Percentiles rank a stretch among this genome's conserved stretches.
These are phyloP conservation scores for Bradynema listronoti DNA, from an alignment of 1,140 invertebrate species.

Conservation along the genomic window DNA sequence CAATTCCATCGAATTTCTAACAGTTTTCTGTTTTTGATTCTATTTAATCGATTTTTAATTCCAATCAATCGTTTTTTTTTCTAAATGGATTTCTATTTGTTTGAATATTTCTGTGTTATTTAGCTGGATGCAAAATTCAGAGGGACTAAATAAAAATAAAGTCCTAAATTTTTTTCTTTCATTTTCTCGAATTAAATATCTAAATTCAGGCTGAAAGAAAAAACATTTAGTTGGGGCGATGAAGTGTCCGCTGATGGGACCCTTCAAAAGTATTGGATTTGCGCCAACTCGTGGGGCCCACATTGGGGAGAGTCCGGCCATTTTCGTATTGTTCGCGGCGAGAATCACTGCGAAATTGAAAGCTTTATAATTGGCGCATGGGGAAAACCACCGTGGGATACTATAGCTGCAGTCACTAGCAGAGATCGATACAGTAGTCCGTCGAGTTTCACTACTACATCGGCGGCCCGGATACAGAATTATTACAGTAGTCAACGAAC, in stretches of 20 bases:
- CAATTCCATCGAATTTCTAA: too few relatives aligned
- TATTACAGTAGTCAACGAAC: too few relatives aligned
- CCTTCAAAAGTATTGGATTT: slow-evolving; percentile 74
- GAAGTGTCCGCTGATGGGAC: slow-evolving; percentile 64
- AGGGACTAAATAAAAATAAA: not conserved
- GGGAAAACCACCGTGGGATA: slow-evolving; percentile 58
- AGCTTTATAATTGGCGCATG: slow-evolving; percentile 72
- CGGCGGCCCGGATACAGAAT: too few relatives aligned
- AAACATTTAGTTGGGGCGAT: slow-evolving; percentile 68
- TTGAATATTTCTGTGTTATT: not conserved
- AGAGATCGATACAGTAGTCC: too few relatives aligned
- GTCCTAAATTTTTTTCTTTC: not conserved
- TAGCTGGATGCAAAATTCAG: not conserved
- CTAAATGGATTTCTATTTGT: not conserved
- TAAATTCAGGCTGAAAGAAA: not conserved
- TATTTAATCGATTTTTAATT: too few relatives aligned
- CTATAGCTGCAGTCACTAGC: too few relatives aligned
- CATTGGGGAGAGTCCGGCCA: slow-evolving; percentile 80
- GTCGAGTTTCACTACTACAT: too few relatives aligned
- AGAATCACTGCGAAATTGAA: slow-evolving; percentile 78
- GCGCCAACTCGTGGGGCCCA: slow-evolving; percentile 78
- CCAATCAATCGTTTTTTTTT: too few relatives aligned
- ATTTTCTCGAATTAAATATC: not conserved
- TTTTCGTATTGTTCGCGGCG: slow-evolving; percentile 72
- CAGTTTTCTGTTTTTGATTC: too few relatives aligned